Base-by-base conservation (phyloP, 2,888 invertebrate genomes). In the Meghimatium bilineatum region DNA sequence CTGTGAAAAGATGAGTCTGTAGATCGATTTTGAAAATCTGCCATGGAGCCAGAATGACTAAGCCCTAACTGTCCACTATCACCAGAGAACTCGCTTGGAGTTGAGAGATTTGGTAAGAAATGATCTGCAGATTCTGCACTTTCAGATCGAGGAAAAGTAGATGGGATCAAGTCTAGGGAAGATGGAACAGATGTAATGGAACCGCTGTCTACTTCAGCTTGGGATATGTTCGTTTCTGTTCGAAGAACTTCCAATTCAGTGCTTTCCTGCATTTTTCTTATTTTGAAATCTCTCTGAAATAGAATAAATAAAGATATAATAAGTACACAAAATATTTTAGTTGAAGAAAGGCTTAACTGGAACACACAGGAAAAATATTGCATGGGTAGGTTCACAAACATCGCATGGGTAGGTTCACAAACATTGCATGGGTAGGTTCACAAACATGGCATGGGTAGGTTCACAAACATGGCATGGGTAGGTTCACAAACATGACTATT, bases 51-150 rank as follows among this genome's bases (percentile, higher is more conserved):
- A 32, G 80, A 84, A 34, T 63, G 84, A 17, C 75, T 34, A 29
- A 76, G 52, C 12, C 80, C 84, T 38, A 36, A 32, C 12, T 74
- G 72, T 23, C 34, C 34, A 10, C 17, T 34, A 38, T 82, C 52
- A 52, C 23, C 36, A 34, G 76, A 36, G 1, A 34, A 34, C 34
- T 83, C 83, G 32, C 12, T 38, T 26, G 84, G 80, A 17, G 76
- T 74, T 20, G 82, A 44, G 23, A 85, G 80, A 76, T 87, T 88
- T 20, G 88, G 88, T 17, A 88, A 66, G 78, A 86, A 88, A 29
- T 77, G 85, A 79, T 88, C 88, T 1, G 86, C 84, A 29, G 88
- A 87, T 71, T 88, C 88, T 23, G 86, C 75, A 52, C 88, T 88
- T n/a, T 85, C 86, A 6, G 85, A 81, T 34, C 87, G 85, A 26